Base-by-base conservation (phyloP, 2,888 invertebrate species). In the Horisme vitalbata region DNA sequence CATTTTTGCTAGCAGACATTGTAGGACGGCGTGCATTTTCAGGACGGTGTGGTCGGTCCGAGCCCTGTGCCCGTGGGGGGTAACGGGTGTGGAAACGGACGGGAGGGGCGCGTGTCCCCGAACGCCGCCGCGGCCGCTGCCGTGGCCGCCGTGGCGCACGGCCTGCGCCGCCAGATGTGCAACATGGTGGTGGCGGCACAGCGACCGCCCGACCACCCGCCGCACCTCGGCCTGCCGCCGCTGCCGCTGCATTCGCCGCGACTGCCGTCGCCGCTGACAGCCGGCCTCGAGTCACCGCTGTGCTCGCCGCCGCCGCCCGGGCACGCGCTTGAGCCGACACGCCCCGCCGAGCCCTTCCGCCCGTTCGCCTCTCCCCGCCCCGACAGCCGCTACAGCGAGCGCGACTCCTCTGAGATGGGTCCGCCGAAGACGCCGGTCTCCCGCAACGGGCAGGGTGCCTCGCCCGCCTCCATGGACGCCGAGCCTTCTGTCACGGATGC, bases 161-260 rank as follows among this genome's bases (percentile, higher is more conserved):
- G 95, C 28, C 89, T 96, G 45, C 92, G 96, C 36, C 96, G 96
- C 61, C 96, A 96, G 82, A 95, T 96, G 95, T 94, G 94, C 91
- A 94, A 93, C 79, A 94, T 94, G 94, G 94, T 94, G 45, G 95
- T 95, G 10, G 82, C 85, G 5, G 83, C 86, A 24, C 87, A 86
- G 65, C 75, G 85, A 11, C 83, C 85, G 9, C 70, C 75, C 26
- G 86, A 86, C 49, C 86, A 85, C 55, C 77, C 81, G 59, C 85
- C 91, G 73, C 90, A 91, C 83, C 91, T 68, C 63, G 84, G 77
- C 57, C 83, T 66, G 61, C 87, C 83, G 21, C 83, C 79, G 62
- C 69, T 83, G 60, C 78, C 83, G 50, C 68, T 74, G 68, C 81
- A 77, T 59, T 86, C 71, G 62, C 92, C 71, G 75, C 91, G 79